Evolutionary conservation across 2,888 invertebrate genomes (phyloP).

Genomic region (Lasioglossum malachurum): DNA sequence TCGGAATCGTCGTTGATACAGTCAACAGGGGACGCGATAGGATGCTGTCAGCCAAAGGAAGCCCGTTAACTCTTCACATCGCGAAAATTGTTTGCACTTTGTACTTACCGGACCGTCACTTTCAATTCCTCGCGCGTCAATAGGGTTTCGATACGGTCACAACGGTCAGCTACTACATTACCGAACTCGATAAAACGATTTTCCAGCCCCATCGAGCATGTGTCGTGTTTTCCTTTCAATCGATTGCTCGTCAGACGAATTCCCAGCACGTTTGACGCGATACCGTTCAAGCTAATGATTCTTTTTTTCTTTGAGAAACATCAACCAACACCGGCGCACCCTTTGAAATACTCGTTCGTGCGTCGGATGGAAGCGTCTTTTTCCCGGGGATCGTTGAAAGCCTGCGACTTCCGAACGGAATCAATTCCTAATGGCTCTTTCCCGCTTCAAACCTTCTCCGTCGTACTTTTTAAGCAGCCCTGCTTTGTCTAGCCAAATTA

Average conservation of each 20-base stretch:
- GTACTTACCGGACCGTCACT: slow-evolving; percentile 10
- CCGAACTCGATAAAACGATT: slow-evolving; percentile 28
- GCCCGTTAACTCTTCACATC: slow-evolving; percentile 35
- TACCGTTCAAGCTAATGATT: slow-evolving; percentile 53
- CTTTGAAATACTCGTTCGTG: slow-evolving; percentile 32
- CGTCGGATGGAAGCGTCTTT: background rate
- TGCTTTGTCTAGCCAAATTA: slow-evolving; percentile 21
- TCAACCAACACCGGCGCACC: slow-evolving; percentile 10
- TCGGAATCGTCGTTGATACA: background rate
- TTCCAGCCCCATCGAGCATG: background rate
- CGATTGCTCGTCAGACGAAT: slow-evolving; percentile 22
- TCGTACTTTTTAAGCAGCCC: slow-evolving; percentile 4
- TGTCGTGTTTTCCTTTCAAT: slow-evolving; percentile 40
- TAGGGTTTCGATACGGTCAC: slow-evolving; percentile 34
- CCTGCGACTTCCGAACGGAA: slow-evolving; percentile 43
- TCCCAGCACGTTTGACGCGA: slow-evolving; percentile 40
- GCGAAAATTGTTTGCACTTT: slow-evolving; percentile 31
- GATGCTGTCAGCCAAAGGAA: slow-evolving; percentile 1
- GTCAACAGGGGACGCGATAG: slow-evolving; percentile 9
- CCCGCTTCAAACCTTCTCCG: slow-evolving; percentile 21
- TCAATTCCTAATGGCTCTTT: slow-evolving; percentile 58
- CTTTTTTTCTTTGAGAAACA: slow-evolving; percentile 35
- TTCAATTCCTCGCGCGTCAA: slow-evolving; percentile 36
- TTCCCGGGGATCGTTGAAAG: background rate
- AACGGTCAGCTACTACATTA: slow-evolving; percentile 14